Conservation (phyloP, 2,797 vertebrate genomes). For the Coracias cyanogaster region DNA sequence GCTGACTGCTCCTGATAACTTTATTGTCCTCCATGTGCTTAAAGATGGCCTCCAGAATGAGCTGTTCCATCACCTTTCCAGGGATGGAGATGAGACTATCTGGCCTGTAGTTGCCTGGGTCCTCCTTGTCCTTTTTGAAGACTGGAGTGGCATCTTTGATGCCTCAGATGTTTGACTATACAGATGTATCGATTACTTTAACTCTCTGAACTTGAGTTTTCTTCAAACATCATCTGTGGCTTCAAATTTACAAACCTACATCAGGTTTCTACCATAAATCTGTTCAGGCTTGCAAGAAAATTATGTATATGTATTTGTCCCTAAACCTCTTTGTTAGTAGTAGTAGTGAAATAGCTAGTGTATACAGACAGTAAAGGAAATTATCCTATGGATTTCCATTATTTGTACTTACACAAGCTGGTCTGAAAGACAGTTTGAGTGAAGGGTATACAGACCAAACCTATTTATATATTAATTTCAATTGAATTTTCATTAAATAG, state of each 20-base stretch:
- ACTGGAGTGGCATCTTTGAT: background rate
- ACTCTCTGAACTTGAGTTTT: background rate
- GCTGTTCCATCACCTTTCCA: too few relatives aligned
- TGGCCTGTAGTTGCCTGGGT: too few relatives aligned
- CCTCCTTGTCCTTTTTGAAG: too few relatives aligned
- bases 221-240: background rate
- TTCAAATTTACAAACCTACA: background rate
- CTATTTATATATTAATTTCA: background rate
- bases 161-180: background rate
- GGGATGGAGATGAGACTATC: too few relatives aligned
- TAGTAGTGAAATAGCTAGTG: background rate
- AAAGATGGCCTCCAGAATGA: too few relatives aligned
- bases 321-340: background rate
- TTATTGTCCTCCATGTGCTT: too few relatives aligned
- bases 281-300: background rate
- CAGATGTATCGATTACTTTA: background rate
- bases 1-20: too few relatives aligned
- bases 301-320: background rate
- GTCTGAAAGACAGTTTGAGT: background rate
- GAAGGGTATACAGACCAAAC: background rate
- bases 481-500: background rate
- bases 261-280: background rate
- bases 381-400: background rate
- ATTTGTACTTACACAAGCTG: background rate
- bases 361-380: background rate